phyloP scores from a whole-genome alignment of 2,113 vertebrate species.

The Tetrao urogallus region DNA sequence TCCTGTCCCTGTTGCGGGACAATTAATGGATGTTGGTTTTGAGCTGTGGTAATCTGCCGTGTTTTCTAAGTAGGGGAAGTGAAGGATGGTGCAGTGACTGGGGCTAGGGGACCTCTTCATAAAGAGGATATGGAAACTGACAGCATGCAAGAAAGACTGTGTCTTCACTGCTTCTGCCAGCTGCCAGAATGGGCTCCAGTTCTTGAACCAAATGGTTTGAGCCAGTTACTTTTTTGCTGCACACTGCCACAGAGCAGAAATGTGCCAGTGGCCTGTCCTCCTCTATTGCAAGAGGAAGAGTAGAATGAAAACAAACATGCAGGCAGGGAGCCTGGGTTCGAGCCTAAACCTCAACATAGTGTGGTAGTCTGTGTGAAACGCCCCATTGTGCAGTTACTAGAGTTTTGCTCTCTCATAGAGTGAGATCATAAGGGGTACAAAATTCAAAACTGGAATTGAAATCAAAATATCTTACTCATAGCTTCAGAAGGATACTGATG shows the following conservation, averaged over 20 bases:
- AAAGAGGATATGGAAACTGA: background rate
- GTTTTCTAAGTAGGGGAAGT: background rate
- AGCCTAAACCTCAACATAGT: background rate
- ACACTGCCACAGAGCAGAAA: background rate
- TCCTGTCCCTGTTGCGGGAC: background rate
- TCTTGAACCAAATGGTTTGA: background rate
- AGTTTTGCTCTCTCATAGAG: background rate
- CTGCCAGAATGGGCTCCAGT: background rate
- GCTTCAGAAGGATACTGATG: background rate
- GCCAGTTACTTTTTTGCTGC: background rate
- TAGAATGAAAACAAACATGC: background rate
- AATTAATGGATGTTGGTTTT: background rate
- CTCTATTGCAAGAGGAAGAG: background rate
- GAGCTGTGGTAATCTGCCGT: background rate
- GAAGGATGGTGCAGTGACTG: background rate
- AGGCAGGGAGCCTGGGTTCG: background rate
- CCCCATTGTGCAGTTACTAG: background rate
- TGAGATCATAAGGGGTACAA: background rate
- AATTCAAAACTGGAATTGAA: background rate
- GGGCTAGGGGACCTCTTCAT: background rate
- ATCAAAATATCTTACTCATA: background rate
- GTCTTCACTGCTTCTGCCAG: background rate
- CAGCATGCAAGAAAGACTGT: background rate
- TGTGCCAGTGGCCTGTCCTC: background rate
- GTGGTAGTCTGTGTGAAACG: background rate